Percentiles rank a stretch among this genome's conserved stretches.
These are phyloP conservation scores for Pogona vitticeps DNA, from an alignment of 2,113 vertebrate genomes.

Conservation along the genomic window DNA sequence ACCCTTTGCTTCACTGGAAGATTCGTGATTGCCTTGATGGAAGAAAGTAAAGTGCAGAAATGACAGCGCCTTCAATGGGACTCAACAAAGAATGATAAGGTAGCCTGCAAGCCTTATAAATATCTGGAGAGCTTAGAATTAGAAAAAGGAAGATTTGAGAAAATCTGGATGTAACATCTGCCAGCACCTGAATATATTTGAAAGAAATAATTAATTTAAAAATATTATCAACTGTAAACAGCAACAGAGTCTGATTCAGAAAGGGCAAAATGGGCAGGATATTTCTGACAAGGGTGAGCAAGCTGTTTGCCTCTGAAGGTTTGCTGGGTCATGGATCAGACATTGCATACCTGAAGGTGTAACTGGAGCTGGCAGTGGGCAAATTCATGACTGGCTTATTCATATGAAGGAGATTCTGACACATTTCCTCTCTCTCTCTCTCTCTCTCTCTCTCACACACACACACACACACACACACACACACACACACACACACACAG, in stretches of 20 bases:
- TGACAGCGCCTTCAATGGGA: conserved; percentile 78
- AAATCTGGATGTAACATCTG: conserved; percentile 60
- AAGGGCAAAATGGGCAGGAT: not conserved
- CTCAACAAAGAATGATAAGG: conserved; percentile 60
- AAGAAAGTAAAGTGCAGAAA: conserved; percentile 72
- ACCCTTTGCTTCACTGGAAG: conserved; percentile 69
- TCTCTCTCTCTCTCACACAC: no score
- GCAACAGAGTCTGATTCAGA: not conserved
- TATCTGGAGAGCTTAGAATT: conserved; percentile 69
- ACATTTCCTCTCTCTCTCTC: no score
- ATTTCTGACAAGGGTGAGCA: not conserved
- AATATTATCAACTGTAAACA: not conserved
- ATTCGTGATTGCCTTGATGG: conserved; percentile 74
- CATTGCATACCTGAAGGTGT: not conserved
- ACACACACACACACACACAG: no score
- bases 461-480: no score
- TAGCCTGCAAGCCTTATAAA: conserved; percentile 59
- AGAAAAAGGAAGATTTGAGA: conserved; percentile 60
- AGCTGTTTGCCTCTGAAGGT: not conserved
- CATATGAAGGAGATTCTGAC: no score
- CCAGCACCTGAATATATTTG: conserved; percentile 40
- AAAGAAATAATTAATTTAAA: conserved; percentile 1
- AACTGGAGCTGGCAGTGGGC: not conserved
- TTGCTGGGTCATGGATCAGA: not conserved
- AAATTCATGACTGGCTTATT: no score